These are phyloP conservation scores for Aspidiotus destructor DNA, from an alignment of 2,888 invertebrate species.

Conservation along the genomic window DNA sequence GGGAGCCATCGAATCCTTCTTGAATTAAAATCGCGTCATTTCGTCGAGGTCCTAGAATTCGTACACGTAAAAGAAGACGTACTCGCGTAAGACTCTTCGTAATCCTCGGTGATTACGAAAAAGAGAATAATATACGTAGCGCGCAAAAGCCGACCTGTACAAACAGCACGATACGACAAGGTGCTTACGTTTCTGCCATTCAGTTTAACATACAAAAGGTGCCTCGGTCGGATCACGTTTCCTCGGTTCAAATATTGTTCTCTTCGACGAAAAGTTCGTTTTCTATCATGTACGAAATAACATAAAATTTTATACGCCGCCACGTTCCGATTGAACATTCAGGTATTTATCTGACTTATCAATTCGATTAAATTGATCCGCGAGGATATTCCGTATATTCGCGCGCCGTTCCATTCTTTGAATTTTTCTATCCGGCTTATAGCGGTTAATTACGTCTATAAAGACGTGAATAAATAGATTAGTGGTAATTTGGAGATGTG, in stretches of 20 bases:
- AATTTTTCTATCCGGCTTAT: not conserved
- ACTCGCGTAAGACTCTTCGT: no score
- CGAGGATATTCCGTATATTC: no score
- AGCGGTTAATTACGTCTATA: not conserved
- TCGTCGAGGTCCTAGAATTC: no score
- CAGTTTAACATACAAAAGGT: not conserved
- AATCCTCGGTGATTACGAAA: no score
- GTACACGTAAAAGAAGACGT: no score
- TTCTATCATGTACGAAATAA: not conserved
- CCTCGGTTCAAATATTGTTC: not conserved
- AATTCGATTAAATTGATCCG: no score
- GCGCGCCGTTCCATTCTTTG: no score
- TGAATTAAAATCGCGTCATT: no score
- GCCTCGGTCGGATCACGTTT: conserved; percentile 1
- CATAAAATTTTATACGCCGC: not conserved
- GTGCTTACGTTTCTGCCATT: conserved; percentile 2
- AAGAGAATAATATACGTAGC: not conserved
- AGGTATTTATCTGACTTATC: not conserved
- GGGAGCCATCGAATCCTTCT: no score
- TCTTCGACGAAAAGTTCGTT: not conserved
- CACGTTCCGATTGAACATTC: not conserved
- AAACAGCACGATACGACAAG: conserved; percentile 2
- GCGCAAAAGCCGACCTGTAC: conserved; percentile 4
- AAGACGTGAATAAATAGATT: not conserved
- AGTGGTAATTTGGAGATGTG: not conserved